Evolutionary conservation across 2,888 invertebrate species (phyloP), one percentile per base, ranked within the genome.

Genomic region (Microplitis deprimator): DNA sequence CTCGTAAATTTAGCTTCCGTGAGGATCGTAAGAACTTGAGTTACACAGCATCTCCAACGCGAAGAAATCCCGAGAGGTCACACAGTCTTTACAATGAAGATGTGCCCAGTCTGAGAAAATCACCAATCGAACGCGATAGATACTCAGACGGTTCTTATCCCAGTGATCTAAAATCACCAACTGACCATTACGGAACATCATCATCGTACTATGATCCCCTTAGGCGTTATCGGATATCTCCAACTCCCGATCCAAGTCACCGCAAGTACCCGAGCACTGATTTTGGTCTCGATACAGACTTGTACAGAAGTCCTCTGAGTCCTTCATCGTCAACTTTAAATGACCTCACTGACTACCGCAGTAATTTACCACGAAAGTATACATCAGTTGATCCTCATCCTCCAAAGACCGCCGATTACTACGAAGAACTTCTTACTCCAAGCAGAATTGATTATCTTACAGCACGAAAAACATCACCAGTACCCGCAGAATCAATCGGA

Each of bases 1-100:
- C 91, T 10, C 85, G 91, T 75, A 90, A 90, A 77, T 90, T 87
- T 79, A 90, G 90, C 73, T 87, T 88, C 71, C 86, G 87, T n/a
- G 80, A 77, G 16, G 82, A 85, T 10, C 81, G 81, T 61, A 70
- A 64, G 13, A 83, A 82, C 59, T 68, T 78, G 0, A 76, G 75
- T 7, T 82, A 80, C 68, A 71, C 73, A 8, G 20, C 75, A n/a
- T 68, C 76, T 2, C 61, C 77, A 6, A 64, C 76, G 69, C 68
- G 83, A 75, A 82, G 82, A 79, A 81, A 82, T 29, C 80, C 84
- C 1, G 87, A 87, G 60, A 84, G 85, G 68, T 83, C 81, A 41
- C 85, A 85, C 77, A 85, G 84, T 68, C 76, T 84, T 6, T 85
- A 87, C 69, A 81, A 84, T 61, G 86, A 87, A 6, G 86, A 87